Percentiles rank a stretch among this genome's conserved stretches.
phyloP scores from a whole-genome alignment of 2,797 vertebrate species.

The Aratinga solstitialis region DNA sequence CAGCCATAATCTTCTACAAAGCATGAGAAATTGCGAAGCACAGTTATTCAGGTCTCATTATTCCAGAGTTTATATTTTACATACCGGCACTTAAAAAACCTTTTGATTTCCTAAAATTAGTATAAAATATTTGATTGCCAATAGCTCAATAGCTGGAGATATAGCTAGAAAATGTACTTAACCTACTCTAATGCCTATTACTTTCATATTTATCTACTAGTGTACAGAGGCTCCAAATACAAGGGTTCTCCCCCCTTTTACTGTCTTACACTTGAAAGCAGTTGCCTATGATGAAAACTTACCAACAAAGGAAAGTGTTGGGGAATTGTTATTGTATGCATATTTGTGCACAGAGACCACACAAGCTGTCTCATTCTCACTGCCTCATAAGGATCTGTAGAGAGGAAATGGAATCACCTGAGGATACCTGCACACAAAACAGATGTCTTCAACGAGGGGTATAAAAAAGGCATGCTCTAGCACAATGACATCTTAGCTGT shows the following conservation, averaged over 20 bases:
- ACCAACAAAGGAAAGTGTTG: not conserved
- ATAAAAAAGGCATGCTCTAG: not conserved
- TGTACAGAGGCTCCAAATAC: not conserved
- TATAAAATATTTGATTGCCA: not conserved
- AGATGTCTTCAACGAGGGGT: not conserved
- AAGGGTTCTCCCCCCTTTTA: not conserved
- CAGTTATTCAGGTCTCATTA: not conserved
- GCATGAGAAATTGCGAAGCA: not conserved
- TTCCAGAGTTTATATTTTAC: not conserved
- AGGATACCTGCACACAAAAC: not conserved
- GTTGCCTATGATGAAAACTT: not conserved
- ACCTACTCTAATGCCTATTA: not conserved
- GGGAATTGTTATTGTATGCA: not conserved
- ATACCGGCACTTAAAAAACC: not conserved
- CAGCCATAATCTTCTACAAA: conserved; percentile 20
- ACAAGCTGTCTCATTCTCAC: not conserved
- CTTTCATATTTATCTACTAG: not conserved
- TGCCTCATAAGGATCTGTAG: not conserved
- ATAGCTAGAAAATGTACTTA: not conserved
- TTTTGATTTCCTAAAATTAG: not conserved
- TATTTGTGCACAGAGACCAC: not conserved
- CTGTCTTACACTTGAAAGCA: not conserved
- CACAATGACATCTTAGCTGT: not conserved
- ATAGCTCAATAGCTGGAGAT: not conserved
- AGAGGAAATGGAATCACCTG: not conserved